Percentiles rank a stretch among this genome's conserved stretches.
Conservation (phyloP, 2,113 vertebrate genomes). For the Piaya cayana region DNA sequence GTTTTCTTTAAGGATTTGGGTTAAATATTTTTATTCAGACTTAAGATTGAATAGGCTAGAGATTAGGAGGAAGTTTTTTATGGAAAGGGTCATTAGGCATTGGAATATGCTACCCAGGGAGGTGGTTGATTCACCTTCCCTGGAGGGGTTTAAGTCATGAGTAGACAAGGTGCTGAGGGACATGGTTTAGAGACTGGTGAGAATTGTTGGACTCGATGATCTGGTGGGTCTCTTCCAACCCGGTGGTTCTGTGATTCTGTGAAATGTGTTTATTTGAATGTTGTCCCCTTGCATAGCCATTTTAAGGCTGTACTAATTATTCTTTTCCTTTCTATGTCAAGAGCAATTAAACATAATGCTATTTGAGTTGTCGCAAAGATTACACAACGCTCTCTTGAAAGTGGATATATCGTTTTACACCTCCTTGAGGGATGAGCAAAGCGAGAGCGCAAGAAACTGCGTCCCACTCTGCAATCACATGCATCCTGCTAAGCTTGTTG, state of each 20-base stretch:
- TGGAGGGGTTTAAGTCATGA: too few relatives aligned
- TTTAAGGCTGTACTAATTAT: neutral
- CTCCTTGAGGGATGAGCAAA: slow-evolving; percentile 25
- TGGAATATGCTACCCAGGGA: too few relatives aligned
- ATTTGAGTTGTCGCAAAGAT: slow-evolving; percentile 72
- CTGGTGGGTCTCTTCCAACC: too few relatives aligned
- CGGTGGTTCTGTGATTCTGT: too few relatives aligned
- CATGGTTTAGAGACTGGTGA: too few relatives aligned
- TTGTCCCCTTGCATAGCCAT: neutral
- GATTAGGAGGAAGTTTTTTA: too few relatives aligned
- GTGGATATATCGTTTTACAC: slow-evolving; percentile 75
- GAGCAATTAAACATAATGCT: slow-evolving; percentile 81
- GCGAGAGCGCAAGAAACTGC: neutral
- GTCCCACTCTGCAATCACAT: slow-evolving; percentile 72
- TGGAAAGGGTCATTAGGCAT: too few relatives aligned
- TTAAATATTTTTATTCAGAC: neutral
- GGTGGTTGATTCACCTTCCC: too few relatives aligned
- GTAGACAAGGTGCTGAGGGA: too few relatives aligned
- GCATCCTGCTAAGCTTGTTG: slow-evolving; percentile 74
- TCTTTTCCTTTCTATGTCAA: neutral
- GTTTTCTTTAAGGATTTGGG: neutral
- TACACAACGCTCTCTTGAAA: slow-evolving; percentile 76
- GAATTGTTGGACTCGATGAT: too few relatives aligned
- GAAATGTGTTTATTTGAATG: neutral
- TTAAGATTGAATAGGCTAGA: neutral